Evolutionary conservation across 2,113 vertebrate genomes (phyloP).

Genomic region (Furnarius figulus): DNA sequence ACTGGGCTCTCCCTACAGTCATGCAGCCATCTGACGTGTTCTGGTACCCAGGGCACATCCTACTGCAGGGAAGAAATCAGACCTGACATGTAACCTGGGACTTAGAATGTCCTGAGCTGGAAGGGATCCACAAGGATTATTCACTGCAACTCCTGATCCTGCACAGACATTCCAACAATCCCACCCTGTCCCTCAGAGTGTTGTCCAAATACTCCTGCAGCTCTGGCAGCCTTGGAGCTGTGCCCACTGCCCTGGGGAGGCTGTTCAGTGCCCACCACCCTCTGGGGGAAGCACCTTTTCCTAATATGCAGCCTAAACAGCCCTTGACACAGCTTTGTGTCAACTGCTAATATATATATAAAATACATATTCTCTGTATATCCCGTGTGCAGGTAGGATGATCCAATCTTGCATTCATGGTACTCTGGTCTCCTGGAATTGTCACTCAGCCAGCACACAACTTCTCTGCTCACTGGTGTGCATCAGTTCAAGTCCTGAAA

Average conservation of each 20-base stretch:
- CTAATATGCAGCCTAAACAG: background rate
- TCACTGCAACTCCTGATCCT: accelerated
- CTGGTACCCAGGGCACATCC: background rate
- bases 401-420: background rate
- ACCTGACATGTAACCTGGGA: background rate
- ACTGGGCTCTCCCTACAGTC: background rate
- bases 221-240: background rate
- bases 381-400: background rate
- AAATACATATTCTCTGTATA: background rate
- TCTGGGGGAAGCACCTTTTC: background rate
- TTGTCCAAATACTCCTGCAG: background rate
- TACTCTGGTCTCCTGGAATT: background rate
- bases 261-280: background rate
- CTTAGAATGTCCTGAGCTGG: background rate
- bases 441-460: background rate
- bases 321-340: background rate
- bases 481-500: background rate
- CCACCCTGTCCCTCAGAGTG: background rate
- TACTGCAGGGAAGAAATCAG: background rate
- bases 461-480: background rate
- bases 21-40: accelerated
- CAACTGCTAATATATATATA: too few relatives aligned
- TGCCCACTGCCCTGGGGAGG: background rate
- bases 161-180: background rate
- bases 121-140: background rate